A percentile compares a stretch with the other conserved stretches of the same genome.
Evolutionary conservation across 2,888 invertebrate species (phyloP).

Genomic region (Drosophila percnosoma): DNA sequence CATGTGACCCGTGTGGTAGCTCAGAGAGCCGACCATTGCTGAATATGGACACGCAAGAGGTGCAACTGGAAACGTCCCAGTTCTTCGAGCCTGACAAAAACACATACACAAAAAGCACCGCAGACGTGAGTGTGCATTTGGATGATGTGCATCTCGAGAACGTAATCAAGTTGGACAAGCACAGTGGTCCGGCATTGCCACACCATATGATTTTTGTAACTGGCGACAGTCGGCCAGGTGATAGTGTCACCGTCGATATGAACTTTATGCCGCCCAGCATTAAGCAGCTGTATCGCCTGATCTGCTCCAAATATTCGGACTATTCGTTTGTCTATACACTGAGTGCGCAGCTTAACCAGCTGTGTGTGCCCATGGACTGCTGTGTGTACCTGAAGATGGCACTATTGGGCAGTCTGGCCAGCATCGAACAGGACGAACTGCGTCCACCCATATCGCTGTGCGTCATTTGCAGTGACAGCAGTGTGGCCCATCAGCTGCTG

Average conservation of each 20-base stretch:
- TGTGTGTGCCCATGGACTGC: constrained; percentile 84
- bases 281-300: constrained; percentile 68
- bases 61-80: background rate
- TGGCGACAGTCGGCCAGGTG: background rate
- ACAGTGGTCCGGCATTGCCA: background rate
- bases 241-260: constrained; percentile 37
- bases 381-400: constrained; percentile 85
- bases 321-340: constrained; percentile 84
- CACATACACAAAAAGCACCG: background rate
- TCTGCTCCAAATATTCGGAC: constrained; percentile 79
- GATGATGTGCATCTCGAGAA: background rate
- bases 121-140: background rate
- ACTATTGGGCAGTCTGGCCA: constrained; percentile 84
- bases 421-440: constrained; percentile 77
- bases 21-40: constrained; percentile 20
- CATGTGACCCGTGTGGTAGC: background rate
- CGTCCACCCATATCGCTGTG: constrained; percentile 81
- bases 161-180: no score
- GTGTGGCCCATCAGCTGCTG: constrained; percentile 76
- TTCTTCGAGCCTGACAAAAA: constrained; percentile 6
- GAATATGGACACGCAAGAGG: constrained; percentile 39
- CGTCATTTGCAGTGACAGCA: constrained; percentile 78
- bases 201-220: constrained; percentile 33
- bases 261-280: constrained; percentile 63
- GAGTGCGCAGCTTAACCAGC: constrained; percentile 83